Evolutionary conservation across 1,140 invertebrate genomes (phyloP).

Genomic region (Temnothorax curvispinosus): DNA sequence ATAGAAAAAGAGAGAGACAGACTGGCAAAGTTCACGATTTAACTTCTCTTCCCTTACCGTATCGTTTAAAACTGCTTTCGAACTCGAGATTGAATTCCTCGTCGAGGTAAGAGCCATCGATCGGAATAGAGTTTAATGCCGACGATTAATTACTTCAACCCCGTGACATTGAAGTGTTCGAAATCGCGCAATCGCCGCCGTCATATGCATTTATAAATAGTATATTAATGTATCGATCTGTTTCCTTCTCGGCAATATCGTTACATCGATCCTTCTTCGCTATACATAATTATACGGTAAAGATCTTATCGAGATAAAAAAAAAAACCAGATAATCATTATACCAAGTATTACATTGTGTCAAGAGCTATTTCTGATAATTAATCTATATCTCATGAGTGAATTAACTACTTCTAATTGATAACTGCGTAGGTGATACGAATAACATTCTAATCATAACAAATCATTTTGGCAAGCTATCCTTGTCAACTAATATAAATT

Average conservation of each 20-base stretch:
- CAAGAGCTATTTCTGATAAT: background rate
- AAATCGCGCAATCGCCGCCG: background rate
- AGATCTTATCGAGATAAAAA: background rate
- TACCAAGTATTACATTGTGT: background rate
- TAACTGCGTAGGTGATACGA: background rate
- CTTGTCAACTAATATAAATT: background rate
- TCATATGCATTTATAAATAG: constrained; percentile 22
- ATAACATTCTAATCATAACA: background rate
- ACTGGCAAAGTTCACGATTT: constrained; percentile 23
- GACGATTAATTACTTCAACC: constrained; percentile 6
- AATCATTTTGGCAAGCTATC: background rate
- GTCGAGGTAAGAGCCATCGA: background rate
- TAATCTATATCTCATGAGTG: background rate
- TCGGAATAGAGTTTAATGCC: constrained; percentile 12
- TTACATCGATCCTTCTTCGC: background rate
- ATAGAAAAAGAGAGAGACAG: background rate
- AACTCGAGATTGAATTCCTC: constrained; percentile 53
- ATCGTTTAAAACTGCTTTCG: constrained; percentile 40
- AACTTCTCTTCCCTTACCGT: constrained; percentile 20
- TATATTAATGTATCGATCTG: constrained; percentile 7
- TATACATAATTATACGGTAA: constrained; percentile 7
- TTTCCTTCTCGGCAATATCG: background rate
- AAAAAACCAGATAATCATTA: constrained; percentile 10
- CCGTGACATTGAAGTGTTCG: background rate
- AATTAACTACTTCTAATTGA: background rate